Percentiles rank a stretch among this genome's conserved stretches.
Evolutionary conservation across 2,113 vertebrate species (phyloP).

Genomic region (Reinhardtius hippoglossoides): DNA sequence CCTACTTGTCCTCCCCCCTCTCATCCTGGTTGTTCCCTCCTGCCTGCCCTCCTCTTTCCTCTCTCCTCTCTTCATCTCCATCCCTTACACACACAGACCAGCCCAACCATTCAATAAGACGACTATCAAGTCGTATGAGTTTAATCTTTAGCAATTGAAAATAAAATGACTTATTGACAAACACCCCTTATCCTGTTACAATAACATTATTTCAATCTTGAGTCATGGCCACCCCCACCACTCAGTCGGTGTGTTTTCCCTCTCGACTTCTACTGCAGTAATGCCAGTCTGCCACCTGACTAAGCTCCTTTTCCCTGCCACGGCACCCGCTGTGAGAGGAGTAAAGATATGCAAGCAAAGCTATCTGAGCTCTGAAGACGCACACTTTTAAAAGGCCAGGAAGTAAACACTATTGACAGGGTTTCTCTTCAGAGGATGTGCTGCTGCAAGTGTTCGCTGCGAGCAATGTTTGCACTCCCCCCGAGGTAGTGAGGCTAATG

Average conservation of each 20-base stretch:
- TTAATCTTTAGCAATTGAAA: slow-evolving; percentile 38
- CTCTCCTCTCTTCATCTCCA: not conserved
- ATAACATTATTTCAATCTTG: slow-evolving; percentile 27
- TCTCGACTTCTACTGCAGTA: slow-evolving; percentile 21
- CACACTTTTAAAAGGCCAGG: slow-evolving; percentile 15
- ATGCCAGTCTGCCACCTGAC: slow-evolving; percentile 40
- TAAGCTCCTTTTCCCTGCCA: slow-evolving; percentile 35
- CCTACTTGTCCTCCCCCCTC: not conserved
- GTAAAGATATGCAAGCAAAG: slow-evolving; percentile 54
- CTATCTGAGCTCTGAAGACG: slow-evolving; percentile 22
- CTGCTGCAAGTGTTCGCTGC: slow-evolving; percentile 29
- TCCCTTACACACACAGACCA: not conserved
- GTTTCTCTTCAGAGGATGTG: slow-evolving; percentile 49
- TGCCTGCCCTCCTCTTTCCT: not conserved
- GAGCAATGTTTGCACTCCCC: slow-evolving; percentile 32
- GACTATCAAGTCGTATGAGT: slow-evolving; percentile 30
- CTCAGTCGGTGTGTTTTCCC: slow-evolving; percentile 28
- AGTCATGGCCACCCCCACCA: slow-evolving; percentile 8
- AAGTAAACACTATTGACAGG: slow-evolving; percentile 46
- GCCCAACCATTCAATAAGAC: slow-evolving; percentile 12
- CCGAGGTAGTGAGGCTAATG: slow-evolving; percentile 11
- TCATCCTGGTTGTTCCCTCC: not conserved
- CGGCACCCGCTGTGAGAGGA: slow-evolving; percentile 22
- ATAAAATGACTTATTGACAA: slow-evolving; percentile 62
- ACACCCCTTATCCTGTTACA: slow-evolving; percentile 30